Evolutionary conservation across 2,113 vertebrate species (phyloP), one percentile per base, ranked within the genome.

Genomic region (Numenius arquata): DNA sequence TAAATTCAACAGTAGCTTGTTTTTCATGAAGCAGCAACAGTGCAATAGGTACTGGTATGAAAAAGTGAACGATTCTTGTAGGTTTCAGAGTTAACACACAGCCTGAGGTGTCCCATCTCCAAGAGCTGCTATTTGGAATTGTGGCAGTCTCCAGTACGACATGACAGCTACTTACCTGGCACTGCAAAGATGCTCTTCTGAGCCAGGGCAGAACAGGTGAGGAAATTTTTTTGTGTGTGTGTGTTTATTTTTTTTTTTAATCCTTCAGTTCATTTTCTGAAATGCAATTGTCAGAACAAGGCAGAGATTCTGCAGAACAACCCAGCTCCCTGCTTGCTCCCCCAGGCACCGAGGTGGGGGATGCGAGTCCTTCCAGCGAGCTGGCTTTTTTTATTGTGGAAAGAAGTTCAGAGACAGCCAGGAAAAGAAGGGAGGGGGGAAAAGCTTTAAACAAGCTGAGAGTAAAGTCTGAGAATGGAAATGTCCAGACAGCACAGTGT

Each of bases 401-500:
- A 82, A 53, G 62, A 63, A 11, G 30, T 81, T 87, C 48, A 59
- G 47, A 56, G 29, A 34, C 5, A 55, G 53, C 27, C 53, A 55
- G 53, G n/a, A 59, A 68, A 84, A 65, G 4, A 26, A 61, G 9
- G 12, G 15, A 1, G 8, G 1, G 21, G 56, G 52, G 9, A 16
- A 36, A 36, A 6, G 6, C 19, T 36, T 50, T 36, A 22, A 85
- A 82, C 5, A 32, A 74, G 23, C 5, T 52, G 19, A 27, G 26
- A 32, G 34, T 59, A 11, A 55, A 3, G 0, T 34, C 45, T 52
- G 45, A 65, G 68, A 77, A 61, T 20, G 12, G 30, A 41, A 76
- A 81, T 8, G 32, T 71, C 8, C 68, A 73, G 53, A 14, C 5
- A 50, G 48, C 1, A 4, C 17, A 53, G 47, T 0, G 0, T 45